Base-by-base conservation (phyloP, 2,888 invertebrate genomes). In the Pyrrhosoma nymphula region DNA sequence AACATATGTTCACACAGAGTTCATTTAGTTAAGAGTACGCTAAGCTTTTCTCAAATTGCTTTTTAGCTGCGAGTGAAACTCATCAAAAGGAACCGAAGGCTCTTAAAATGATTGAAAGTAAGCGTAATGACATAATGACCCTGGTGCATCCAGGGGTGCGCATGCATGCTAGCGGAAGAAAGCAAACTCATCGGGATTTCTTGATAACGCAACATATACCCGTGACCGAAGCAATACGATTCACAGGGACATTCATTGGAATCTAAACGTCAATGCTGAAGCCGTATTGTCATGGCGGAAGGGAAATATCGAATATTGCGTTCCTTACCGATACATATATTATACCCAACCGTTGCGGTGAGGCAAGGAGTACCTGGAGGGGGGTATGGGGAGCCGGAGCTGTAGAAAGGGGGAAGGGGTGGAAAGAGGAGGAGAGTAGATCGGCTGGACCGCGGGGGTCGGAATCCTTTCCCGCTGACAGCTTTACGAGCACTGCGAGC, bases 401-500 rank as follows among this genome's bases (percentile, higher is more conserved):
- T 69, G 1, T 12, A 39, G 47, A 35, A 63, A 39, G 91, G 20
- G 69, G 39, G 63, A 30, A 14, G 30, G n/a, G 91, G 8, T 23
- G 91, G 63, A 39, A 47, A 35, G 93, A 47, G 63, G 30, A 14
- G 30, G n/a, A 63, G 8, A 63, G 91, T 35, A 63, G 69, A 69
- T 60, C 39, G 35, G 39, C 30, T 23, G 63, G 93, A 39, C 16
- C 4, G 82, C 12, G 39, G 63, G 91, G 91, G 89, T 39, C 69
- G 69, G 63, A 69, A 93, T 69, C 93, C 63, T 93, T 75, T 55
- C 89, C 56, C 89, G 56, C 56, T 93, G 93, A 93, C 93, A 93
- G 69, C 47, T 93, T 93, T 93, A 93, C 93, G 93, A 93, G 93
- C 93, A 75, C 93, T 93, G 69, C 63, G 93, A n/a, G 69, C 69